Evolutionary conservation across 2,113 vertebrate species (phyloP).

Genomic region (Dermatemys mawii): DNA sequence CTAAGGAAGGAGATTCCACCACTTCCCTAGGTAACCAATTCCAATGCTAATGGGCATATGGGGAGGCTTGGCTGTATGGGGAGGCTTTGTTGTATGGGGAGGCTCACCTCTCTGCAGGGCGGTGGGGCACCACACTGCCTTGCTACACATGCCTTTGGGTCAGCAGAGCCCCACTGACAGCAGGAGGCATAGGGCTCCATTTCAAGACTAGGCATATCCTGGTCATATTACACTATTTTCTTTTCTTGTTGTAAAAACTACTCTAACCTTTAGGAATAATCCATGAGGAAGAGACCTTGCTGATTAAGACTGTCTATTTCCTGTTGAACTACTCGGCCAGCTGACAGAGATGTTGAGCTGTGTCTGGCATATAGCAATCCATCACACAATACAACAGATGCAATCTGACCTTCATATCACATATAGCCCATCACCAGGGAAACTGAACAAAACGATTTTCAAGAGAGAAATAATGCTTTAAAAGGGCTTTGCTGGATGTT

Average conservation of each 20-base stretch:
- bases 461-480: not conserved
- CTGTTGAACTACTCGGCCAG: not conserved
- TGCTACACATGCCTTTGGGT: not conserved
- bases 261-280: not conserved
- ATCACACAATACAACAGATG: not conserved
- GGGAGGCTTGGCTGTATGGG: no score
- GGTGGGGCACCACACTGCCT: no score
- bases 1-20: no score
- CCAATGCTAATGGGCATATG: no score
- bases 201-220: not conserved
- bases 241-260: not conserved
- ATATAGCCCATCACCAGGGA: not conserved
- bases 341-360: not conserved
- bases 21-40: no score
- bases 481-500: conserved; percentile 42
- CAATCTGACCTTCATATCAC: not conserved
- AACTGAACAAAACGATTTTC: not conserved
- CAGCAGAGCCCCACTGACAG: not conserved
- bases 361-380: not conserved
- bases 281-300: not conserved
- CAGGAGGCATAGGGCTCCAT: not conserved
- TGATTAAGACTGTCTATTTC: not conserved
- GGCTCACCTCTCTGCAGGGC: no score
- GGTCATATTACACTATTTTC: not conserved
- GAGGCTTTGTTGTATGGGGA: no score